Percentiles rank a stretch among this genome's conserved stretches.
Evolutionary conservation across 2,888 invertebrate genomes (phyloP).

Genomic region (Trissolcus japonicus): DNA sequence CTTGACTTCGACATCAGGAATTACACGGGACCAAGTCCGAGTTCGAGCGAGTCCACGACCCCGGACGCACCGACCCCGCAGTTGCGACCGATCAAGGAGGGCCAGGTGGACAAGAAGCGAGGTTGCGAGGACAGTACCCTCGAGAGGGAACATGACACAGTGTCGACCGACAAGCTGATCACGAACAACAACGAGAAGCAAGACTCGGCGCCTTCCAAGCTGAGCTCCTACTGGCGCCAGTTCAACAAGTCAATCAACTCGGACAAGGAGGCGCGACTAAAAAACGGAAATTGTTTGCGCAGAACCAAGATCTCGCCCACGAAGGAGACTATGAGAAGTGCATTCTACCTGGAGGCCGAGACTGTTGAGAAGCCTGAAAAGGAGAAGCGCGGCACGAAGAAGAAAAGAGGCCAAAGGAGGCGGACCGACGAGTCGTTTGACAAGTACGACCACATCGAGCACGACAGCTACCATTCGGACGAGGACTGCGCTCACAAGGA

Average conservation of each 20-base stretch:
- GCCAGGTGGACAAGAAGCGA: conserved; percentile 74
- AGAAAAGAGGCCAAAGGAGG: background rate
- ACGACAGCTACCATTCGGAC: conserved; percentile 66
- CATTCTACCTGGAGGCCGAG: conserved; percentile 63
- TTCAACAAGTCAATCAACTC: conserved; percentile 68
- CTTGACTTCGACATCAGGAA: conserved; percentile 86
- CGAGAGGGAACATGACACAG: conserved; percentile 66
- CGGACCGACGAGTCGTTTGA: conserved; percentile 59
- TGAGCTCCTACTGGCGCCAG: conserved; percentile 70
- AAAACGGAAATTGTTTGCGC: conserved; percentile 68
- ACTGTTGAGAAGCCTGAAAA: conserved; percentile 3
- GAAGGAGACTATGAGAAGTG: conserved; percentile 70
- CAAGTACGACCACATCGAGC: conserved; percentile 58
- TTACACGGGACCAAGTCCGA: conserved; percentile 80
- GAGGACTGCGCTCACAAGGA: conserved; percentile 51
- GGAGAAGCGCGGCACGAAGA: conserved; percentile 13
- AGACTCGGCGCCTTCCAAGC: conserved; percentile 64
- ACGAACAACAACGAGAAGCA: conserved; percentile 64
- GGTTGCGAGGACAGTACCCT: conserved; percentile 73
- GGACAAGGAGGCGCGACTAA: conserved; percentile 41
- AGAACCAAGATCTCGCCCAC: conserved; percentile 74
- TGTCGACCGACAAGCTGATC: conserved; percentile 62
- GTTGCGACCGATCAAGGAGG: conserved; percentile 79
- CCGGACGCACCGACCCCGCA: conserved; percentile 79
- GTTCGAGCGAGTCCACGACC: conserved; percentile 80